Base-by-base conservation (phyloP, 1,140 invertebrate species). In the Heliconius melpomene region DNA sequence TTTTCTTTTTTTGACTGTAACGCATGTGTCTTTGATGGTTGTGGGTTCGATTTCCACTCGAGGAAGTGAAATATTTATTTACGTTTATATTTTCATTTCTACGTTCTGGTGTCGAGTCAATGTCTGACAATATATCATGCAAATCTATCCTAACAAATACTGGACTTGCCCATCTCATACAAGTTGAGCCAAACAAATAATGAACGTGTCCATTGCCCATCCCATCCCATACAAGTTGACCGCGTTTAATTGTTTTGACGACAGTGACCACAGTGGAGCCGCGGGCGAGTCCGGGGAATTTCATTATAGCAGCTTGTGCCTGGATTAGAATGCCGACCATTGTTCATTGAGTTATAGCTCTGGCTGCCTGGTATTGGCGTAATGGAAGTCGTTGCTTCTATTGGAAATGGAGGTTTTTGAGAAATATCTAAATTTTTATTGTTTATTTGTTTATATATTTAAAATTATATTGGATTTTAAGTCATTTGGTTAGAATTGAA, bases 341-440 rank as follows among this genome's bases (percentile, higher is more conserved):
- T 93, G 91, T 92, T 78, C 91, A 88, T 88, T 93, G 91, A 93
- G 86, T 93, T 93, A 93, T 93, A 76, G 87, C 38, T 66, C 74
- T 85, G 83, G 80, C 83, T 82, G 77, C 38, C 78, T 80, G 81
- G 80, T 81, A 83, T 83, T 84, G 84, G 79, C 75, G 83, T 86
- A 80, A 80, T 84, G 81, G 78, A 83, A 54, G 85, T 74, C 72
- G 70, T 80, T 52, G 81, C 1, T 54, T 50, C 7, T 46, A 11
- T 70, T 50, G 2, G n/a, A 70, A 79, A 66, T 79, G 11, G 2
- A 80, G n/a, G 73, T 7, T 72, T 80, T 80, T 32, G 2, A 16
- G 26, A 75, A 85, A 78, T 78, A 29, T 23, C 36, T 23, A 38
- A 52, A 46, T 36, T 36, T 36, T 36, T 36, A 7, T 7, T 36